Base-by-base conservation (phyloP, 2,888 invertebrate genomes). In the Aphidoletes aphidimyza region DNA sequence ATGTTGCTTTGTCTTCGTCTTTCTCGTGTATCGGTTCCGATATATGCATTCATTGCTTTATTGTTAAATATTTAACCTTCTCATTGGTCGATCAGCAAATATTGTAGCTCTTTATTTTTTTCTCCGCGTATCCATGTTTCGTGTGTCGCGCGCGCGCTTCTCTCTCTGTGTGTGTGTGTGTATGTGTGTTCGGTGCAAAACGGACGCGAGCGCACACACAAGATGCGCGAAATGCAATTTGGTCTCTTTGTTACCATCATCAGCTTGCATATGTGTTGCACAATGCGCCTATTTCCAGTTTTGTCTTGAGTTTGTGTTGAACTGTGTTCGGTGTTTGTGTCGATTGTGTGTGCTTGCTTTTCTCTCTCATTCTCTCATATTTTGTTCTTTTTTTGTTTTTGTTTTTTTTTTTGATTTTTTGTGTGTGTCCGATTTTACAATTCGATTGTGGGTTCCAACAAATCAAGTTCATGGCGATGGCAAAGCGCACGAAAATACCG, bases 11-110 rank as follows among this genome's bases (percentile, higher is more conserved):
- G 69, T 69, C 9, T 69, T 69, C n/a, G 69, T 69, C 69, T 26
- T 54, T 54, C 34, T 14, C 6, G 69, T 42, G 69, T 69, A 2
- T 26, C 11, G 30, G 2, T 54, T 30, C n/a, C 30, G 34, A 69
- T 69, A 14, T 69, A n/a, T 22, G 30, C 30, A 69, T 69, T 69
- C 69, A 69, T 69, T 69, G 69, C 69, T 30, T 69, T 69, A 69
- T 69, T 69, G 69, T 69, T 69, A 69, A 69, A 69, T 69, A 69
- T 69, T 69, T 69, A 69, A 69, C 69, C 69, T 69, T 69, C 69
- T 69, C 69, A 17, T 30, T 30, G 69, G 69, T 69, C 30, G 69
- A 30, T 69, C 69, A 69, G 69, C 26, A 69, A 69, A 69, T 69
- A 69, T 69, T 69, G 69, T 69, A 69, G 69, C 30, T 19, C 22